Evolutionary conservation across 2,113 vertebrate genomes (phyloP).

Genomic region (Guaruba guarouba): DNA sequence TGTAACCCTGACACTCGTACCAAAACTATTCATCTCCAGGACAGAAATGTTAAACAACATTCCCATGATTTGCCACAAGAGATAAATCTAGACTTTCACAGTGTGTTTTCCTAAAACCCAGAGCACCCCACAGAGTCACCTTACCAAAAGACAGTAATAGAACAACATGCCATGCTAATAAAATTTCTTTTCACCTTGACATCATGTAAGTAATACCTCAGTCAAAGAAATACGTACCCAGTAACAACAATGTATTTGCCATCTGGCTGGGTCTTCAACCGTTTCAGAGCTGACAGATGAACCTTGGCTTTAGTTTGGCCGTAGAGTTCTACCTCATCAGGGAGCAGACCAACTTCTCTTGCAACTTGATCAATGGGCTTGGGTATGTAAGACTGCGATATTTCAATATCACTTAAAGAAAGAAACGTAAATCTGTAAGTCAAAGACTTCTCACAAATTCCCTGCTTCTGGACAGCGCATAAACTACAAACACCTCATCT

Average conservation of each 20-base stretch:
- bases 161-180: not conserved
- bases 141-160: not conserved
- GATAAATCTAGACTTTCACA: not conserved
- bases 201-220: not conserved
- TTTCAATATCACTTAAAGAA: conserved; percentile 86
- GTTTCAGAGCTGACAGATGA: conserved; percentile 80
- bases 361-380: conserved; percentile 85
- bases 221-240: conserved; percentile 77
- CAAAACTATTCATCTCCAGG: not conserved
- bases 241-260: conserved; percentile 97
- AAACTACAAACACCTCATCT: not conserved
- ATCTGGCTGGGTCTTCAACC: conserved; percentile 83
- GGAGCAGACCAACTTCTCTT: conserved; percentile 86
- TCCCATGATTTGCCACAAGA: not conserved
- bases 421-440: not conserved
- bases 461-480: fast-evolving
- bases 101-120: not conserved
- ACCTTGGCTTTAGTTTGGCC: conserved; percentile 96
- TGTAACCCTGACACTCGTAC: not conserved
- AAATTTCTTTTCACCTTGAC: not conserved
- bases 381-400: conserved; percentile 87
- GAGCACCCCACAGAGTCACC: not conserved
- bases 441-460: not conserved
- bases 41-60: not conserved
- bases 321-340: conserved; percentile 89